These are phyloP conservation scores for Gryon sp. DNA, from an alignment of 1,140 invertebrate genomes.

Conservation along the genomic window DNA sequence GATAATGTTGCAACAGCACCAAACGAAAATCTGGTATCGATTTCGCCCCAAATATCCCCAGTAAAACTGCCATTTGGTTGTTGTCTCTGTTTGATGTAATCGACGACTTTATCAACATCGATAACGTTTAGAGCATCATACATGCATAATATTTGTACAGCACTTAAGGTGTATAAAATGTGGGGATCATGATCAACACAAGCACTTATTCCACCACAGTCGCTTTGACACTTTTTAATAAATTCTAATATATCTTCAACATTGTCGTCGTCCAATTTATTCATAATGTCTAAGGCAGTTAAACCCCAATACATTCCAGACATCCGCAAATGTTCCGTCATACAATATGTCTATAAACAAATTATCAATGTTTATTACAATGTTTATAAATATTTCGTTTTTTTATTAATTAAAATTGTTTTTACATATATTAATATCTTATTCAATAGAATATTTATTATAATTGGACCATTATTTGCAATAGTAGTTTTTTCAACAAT, in stretches of 20 bases:
- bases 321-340: constrained; percentile 97
- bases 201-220: constrained; percentile 93
- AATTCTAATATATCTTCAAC: constrained; percentile 93
- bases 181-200: constrained; percentile 97
- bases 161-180: constrained; percentile 95
- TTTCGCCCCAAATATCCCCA: constrained; percentile 98
- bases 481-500: too few relatives aligned
- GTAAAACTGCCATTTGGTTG: constrained; percentile 97
- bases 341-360: constrained; percentile 92
- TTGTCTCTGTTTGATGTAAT: constrained; percentile 91
- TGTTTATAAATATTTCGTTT: too few relatives aligned
- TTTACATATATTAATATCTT: constrained; percentile 17
- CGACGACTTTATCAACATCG: constrained; percentile 90
- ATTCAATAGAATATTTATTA: too few relatives aligned
- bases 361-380: too few relatives aligned
- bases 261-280: constrained; percentile 86
- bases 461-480: too few relatives aligned
- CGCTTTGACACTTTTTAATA: constrained; percentile 92
- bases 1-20: constrained; percentile 94
- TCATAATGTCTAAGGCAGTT: constrained; percentile 95
- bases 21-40: constrained; percentile 98
- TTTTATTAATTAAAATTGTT: too few relatives aligned
- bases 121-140: constrained; percentile 91
- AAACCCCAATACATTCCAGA: constrained; percentile 99
- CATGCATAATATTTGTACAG: constrained; percentile 94